These are phyloP conservation scores for Zygogramma bicolorata DNA, from an alignment of 2,888 invertebrate species.

Conservation along the genomic window DNA sequence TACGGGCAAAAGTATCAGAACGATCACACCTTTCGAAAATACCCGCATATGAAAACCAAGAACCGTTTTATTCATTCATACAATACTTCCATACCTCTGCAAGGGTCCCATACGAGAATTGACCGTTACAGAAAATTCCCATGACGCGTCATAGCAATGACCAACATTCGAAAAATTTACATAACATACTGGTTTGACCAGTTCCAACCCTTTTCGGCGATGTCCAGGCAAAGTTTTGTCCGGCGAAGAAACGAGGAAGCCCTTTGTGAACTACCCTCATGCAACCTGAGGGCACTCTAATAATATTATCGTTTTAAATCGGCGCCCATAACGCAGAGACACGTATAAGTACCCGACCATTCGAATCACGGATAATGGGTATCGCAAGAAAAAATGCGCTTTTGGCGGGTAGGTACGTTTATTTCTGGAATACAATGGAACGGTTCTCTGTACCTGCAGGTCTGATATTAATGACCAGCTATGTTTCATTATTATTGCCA, in stretches of 20 bases:
- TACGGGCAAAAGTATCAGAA: background rate
- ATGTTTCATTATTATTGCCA: background rate
- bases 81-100: conserved; percentile 3
- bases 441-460: background rate
- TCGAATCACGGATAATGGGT: conserved; percentile 21
- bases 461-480: background rate
- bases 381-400: background rate
- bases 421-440: background rate
- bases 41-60: conserved; percentile 13
- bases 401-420: background rate
- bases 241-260: conserved; percentile 49
- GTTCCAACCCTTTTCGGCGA: conserved; percentile 53
- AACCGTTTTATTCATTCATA: conserved; percentile 17
- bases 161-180: conserved; percentile 56
- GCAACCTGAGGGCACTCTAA: conserved; percentile 47
- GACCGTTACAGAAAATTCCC: conserved; percentile 47
- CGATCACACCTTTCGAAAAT: background rate
- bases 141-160: conserved; percentile 44
- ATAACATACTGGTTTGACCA: conserved; percentile 63
- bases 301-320: conserved; percentile 54
- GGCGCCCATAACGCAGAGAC: conserved; percentile 37
- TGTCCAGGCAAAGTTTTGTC: conserved; percentile 50
- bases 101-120: conserved; percentile 44
- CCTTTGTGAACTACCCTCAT: conserved; percentile 47
- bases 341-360: conserved; percentile 34